Percentiles rank a stretch among this genome's conserved stretches.
phyloP scores from a whole-genome alignment of 1,140 invertebrate species.

The Lanistes nyassanus region DNA sequence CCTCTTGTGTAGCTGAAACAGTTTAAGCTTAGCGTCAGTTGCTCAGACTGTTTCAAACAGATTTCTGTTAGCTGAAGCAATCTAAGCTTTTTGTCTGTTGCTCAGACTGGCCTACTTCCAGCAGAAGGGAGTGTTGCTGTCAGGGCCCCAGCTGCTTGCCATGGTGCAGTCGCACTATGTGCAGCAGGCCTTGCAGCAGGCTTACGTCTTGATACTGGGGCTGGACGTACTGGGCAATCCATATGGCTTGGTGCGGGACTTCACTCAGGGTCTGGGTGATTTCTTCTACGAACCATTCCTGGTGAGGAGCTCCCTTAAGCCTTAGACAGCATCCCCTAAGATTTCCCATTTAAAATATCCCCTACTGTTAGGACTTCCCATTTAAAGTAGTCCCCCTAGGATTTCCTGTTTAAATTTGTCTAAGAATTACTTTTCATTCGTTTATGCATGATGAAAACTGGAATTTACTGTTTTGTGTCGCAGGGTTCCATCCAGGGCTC shows the following conservation, averaged over 20 bases:
- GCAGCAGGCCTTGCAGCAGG: slow-evolving; percentile 66
- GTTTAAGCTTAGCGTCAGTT: too few species aligned
- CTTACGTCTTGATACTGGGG: slow-evolving; percentile 68
- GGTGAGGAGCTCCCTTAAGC: slow-evolving; percentile 51
- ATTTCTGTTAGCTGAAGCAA: too few species aligned
- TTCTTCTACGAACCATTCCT: slow-evolving; percentile 68
- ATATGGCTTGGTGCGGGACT: slow-evolving; percentile 67
- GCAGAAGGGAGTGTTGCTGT: slow-evolving; percentile 52
- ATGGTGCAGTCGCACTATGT: slow-evolving; percentile 64
- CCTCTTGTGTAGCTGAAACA: too few species aligned
- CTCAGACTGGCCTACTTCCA: slow-evolving; percentile 64
- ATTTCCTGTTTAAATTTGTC: too few species aligned
- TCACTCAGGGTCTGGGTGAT: slow-evolving; percentile 67
- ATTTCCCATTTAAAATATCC: too few species aligned
- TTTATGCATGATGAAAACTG: neutral
- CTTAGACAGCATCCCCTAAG: neutral
- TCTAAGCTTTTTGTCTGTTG: too few species aligned
- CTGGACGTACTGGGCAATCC: slow-evolving; percentile 69
- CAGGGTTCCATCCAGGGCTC: slow-evolving; percentile 66
- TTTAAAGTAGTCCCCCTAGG: neutral
- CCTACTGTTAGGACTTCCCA: too few species aligned
- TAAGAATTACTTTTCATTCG: neutral
- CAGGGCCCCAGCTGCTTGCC: slow-evolving; percentile 49
- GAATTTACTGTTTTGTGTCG: slow-evolving; percentile 24
- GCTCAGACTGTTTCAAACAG: too few species aligned